Evolutionary conservation across 1,140 invertebrate species (phyloP).

Genomic region (Procambarus clarkii): DNA sequence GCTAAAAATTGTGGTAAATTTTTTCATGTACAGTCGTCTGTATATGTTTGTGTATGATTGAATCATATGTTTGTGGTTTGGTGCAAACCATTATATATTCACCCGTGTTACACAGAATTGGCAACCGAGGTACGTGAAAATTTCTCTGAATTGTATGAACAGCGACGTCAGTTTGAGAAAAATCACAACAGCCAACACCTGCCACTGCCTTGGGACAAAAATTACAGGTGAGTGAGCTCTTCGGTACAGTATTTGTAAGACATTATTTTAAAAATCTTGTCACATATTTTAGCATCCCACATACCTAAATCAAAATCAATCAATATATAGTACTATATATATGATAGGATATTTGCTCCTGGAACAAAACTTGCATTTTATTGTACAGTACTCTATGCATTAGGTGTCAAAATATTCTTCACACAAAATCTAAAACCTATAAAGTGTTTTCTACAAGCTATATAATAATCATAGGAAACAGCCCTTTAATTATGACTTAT

Average conservation of each 20-base stretch:
- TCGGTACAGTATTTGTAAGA: background rate
- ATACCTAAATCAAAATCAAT: too few species aligned
- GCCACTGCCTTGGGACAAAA: background rate
- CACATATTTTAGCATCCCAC: background rate
- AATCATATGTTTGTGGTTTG: too few species aligned
- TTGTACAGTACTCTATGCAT: background rate
- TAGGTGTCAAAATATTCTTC: background rate
- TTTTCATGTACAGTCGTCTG: too few species aligned
- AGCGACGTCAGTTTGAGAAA: background rate
- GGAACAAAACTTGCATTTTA: too few species aligned
- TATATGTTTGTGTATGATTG: too few species aligned
- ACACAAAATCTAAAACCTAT: background rate
- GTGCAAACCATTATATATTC: background rate
- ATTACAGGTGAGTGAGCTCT: background rate
- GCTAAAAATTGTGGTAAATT: too few species aligned
- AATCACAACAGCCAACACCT: slow-evolving; percentile 10
- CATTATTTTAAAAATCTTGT: background rate
- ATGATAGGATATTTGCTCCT: too few species aligned
- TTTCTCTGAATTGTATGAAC: background rate
- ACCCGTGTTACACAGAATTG: background rate
- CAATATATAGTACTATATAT: too few species aligned
- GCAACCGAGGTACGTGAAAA: slow-evolving; percentile 19
- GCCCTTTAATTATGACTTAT: background rate
- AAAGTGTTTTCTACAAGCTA: background rate
- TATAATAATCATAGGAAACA: background rate